Percentiles rank a stretch among this genome's conserved stretches.
Conservation (phyloP, 2,888 invertebrate species). For the Andrena praecox region DNA sequence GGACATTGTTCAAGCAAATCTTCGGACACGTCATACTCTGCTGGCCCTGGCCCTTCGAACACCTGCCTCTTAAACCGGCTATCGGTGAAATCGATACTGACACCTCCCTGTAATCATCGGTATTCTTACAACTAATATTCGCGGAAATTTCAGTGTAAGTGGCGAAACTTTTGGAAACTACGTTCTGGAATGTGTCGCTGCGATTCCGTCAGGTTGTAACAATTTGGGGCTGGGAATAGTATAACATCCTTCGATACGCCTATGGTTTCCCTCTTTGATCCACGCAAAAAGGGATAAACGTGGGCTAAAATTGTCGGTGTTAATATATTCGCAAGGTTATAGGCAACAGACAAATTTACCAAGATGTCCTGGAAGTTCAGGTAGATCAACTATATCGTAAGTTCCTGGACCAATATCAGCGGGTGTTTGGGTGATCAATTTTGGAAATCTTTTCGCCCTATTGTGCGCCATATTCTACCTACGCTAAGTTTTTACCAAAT, state of each 20-base stretch:
- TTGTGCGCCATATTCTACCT: conserved; percentile 65
- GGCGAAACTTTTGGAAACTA: conserved; percentile 43
- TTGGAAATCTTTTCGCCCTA: conserved; percentile 63
- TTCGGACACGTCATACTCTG: conserved; percentile 39
- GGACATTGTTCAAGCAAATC: conserved; percentile 18
- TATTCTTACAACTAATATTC: conserved; percentile 5
- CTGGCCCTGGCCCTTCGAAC: conserved; percentile 62
- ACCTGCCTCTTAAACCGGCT: conserved; percentile 59
- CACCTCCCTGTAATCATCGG: conserved; percentile 70
- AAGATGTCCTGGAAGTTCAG: conserved; percentile 59
- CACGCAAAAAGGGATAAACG: conserved; percentile 68
- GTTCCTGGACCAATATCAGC: conserved; percentile 69
- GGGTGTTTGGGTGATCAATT: conserved; percentile 60
- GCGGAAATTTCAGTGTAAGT: too few species aligned
- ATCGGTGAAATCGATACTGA: conserved; percentile 74
- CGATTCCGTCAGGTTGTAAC: conserved; percentile 59
- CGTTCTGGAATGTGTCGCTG: conserved; percentile 73
- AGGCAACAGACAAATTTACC: conserved; percentile 43
- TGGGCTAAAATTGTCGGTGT: not conserved
- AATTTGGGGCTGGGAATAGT: conserved; percentile 67
- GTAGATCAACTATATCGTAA: conserved; percentile 61
- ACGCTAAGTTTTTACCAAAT: not conserved
- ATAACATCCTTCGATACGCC: conserved; percentile 54
- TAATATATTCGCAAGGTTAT: not conserved
- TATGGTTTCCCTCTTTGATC: conserved; percentile 61